Base-by-base conservation (phyloP, 2,888 invertebrate genomes). In the Sinotaia quadrata region DNA sequence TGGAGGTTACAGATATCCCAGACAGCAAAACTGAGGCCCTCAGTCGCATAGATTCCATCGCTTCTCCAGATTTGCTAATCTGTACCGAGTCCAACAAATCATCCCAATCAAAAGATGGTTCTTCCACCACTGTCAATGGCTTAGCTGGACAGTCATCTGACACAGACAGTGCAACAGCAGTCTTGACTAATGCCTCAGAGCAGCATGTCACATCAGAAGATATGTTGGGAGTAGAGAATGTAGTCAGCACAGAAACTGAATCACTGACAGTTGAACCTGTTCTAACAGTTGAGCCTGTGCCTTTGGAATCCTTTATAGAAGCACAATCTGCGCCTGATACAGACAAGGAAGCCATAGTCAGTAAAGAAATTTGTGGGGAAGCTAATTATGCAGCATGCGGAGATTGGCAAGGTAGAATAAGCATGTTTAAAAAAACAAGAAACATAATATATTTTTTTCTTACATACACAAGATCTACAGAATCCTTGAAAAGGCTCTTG, bases 191-290 rank as follows among this genome's bases (percentile, higher is more conserved):
- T 18, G 10, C 41, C 24, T 61, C 61, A 1, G 36, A 33, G n/a
- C 61, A 61, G 33, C 61, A 61, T 33, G 61, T 61, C 31, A 51
- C 61, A 24, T 49, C 61, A 4, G 61, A 61, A 21, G 61, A 61
- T 27, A 61, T 61, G 61, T 33, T 49, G 34, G 49, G 49, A 44
- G 51, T 33, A 27, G 61, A 61, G 47, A 51, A 34, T 34, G 47
- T 24, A 12, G 41, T 49, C 1, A 24, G 33, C 21, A 31, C 31
- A 27, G n/a, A 31, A 15, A 47, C 60, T 12, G 27, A 27, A 10
- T 51, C 61, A 15, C 61, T 51, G n/a, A n/a, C n/a, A n/a, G n/a
- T n/a, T n/a, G n/a, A n/a, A n/a, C n/a, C n/a, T n/a, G n/a, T n/a
- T n/a, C n/a, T 51, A 33, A 36, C 61, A 0, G 7, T 24, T 7